Conservation (phyloP, 2,888 invertebrate species). For the Eudasyphora cyanicolor region DNA sequence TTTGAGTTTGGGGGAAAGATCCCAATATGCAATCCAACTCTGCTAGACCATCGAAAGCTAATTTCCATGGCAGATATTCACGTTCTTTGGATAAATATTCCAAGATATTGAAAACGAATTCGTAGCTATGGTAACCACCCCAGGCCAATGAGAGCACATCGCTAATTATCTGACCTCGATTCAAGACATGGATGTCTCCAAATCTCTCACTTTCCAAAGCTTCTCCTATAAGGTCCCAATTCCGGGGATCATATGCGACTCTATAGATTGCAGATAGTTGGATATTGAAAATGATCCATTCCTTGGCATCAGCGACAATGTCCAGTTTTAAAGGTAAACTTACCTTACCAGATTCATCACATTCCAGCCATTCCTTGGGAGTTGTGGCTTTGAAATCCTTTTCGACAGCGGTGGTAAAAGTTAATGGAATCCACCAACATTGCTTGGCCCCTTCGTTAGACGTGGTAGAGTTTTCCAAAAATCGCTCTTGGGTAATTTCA, state of each 20-base stretch:
- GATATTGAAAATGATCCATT: conserved; percentile 88
- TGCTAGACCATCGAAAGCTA: too few relatives aligned
- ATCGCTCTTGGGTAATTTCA: conserved; percentile 82
- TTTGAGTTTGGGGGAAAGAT: too few relatives aligned
- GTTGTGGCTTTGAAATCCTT: conserved; percentile 81
- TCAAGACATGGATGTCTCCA: conserved; percentile 83
- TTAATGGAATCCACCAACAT: conserved; percentile 85
- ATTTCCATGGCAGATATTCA: too few relatives aligned
- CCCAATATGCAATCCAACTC: too few relatives aligned
- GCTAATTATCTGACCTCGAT: conserved; percentile 90
- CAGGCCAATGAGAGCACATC: conserved; percentile 87
- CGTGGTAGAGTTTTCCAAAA: conserved; percentile 74
- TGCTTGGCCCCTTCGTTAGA: conserved; percentile 68
- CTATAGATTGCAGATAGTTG: conserved; percentile 87
- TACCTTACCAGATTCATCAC: conserved; percentile 70
- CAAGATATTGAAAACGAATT: conserved; percentile 82
- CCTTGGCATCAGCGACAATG: conserved; percentile 80
- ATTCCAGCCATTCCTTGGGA: conserved; percentile 82
- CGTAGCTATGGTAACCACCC: conserved; percentile 84
- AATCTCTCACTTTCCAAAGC: conserved; percentile 82
- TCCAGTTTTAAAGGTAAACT: conserved; percentile 71
- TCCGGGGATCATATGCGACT: conserved; percentile 88
- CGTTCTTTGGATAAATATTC: conserved; percentile 78
- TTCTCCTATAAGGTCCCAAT: conserved; percentile 85
- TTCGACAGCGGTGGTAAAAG: conserved; percentile 81